Evolutionary conservation across 2,797 vertebrate genomes (phyloP).

Genomic region (Anguilla anguilla): DNA sequence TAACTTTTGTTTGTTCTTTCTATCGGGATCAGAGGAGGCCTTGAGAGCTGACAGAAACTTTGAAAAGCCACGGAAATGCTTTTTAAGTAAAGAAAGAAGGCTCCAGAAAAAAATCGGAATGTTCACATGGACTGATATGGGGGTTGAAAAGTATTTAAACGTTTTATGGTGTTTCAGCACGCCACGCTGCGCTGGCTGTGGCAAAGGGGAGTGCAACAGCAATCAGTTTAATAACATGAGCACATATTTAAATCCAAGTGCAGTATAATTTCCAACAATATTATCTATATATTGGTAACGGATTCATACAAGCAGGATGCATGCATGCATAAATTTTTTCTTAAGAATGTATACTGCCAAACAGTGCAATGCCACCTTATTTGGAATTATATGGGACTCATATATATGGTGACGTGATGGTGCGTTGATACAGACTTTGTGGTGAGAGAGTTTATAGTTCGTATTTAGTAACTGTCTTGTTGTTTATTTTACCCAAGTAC

Average conservation of each 20-base stretch:
- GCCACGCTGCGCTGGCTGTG: conserved; percentile 7
- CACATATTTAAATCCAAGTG: not conserved
- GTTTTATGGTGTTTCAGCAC: not conserved
- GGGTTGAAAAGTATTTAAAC: not conserved
- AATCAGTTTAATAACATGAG: not conserved
- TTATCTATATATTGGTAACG: not conserved
- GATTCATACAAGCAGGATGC: not conserved
- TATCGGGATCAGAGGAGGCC: conserved; percentile 79
- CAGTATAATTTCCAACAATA: not conserved
- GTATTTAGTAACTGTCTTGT: conserved; percentile 85
- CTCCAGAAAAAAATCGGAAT: conserved; percentile 82
- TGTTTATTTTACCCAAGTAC: conserved; percentile 89
- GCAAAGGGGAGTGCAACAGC: not conserved
- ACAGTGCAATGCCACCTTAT: not conserved
- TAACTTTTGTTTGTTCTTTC: conserved; percentile 72
- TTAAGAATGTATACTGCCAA: not conserved
- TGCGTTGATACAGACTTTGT: conserved; percentile 51
- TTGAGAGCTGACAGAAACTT: conserved; percentile 80
- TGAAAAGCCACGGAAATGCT: conserved; percentile 84
- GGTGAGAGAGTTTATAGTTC: conserved; percentile 78
- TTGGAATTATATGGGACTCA: conserved; percentile 34
- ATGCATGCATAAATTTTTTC: not conserved
- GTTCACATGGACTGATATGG: conserved; percentile 60
- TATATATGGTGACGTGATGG: conserved; percentile 56
- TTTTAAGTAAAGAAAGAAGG: conserved; percentile 76